phyloP scores from a whole-genome alignment of 2,797 vertebrate species.

The Acestrorhynchus altus region DNA sequence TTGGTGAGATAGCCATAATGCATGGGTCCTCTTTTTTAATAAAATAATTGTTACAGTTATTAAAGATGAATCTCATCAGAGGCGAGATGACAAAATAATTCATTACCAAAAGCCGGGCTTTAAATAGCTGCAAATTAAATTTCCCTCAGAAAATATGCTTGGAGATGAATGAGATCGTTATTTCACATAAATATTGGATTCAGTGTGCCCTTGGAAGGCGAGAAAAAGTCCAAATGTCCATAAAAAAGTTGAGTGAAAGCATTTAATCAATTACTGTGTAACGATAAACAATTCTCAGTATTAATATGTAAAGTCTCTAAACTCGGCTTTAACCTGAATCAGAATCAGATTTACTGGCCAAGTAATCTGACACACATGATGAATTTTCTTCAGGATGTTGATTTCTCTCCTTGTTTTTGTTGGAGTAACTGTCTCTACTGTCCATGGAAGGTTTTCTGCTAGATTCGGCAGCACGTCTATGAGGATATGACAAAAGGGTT shows the following conservation, averaged over 20 bases:
- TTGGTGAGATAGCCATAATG: slow-evolving; percentile 78
- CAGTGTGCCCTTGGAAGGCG: slow-evolving; percentile 71
- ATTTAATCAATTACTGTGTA: slow-evolving; percentile 52
- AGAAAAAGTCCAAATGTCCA: slow-evolving; percentile 65
- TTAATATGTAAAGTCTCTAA: not conserved
- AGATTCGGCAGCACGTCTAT: no score
- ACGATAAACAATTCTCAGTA: slow-evolving; percentile 21
- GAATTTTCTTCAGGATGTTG: no score
- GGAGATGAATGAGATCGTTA: slow-evolving; percentile 76
- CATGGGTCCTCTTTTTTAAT: slow-evolving; percentile 81
- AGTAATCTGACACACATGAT: no score
- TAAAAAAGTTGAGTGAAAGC: slow-evolving; percentile 55
- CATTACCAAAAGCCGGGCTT: slow-evolving; percentile 80
- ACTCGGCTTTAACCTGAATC: not conserved
- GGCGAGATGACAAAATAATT: slow-evolving; percentile 84
- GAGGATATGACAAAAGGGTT: no score
- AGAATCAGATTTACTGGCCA: no score
- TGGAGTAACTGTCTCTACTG: no score
- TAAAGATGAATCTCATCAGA: slow-evolving; percentile 86
- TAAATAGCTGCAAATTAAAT: slow-evolving; percentile 84
- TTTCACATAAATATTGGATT: slow-evolving; percentile 80
- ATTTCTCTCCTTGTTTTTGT: no score
- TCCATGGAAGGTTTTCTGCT: no score
- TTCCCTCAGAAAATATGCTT: slow-evolving; percentile 71
- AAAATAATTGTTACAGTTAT: slow-evolving; percentile 87